phyloP scores from a whole-genome alignment of 2,888 invertebrate genomes.

The Megalurothrips usitatus region DNA sequence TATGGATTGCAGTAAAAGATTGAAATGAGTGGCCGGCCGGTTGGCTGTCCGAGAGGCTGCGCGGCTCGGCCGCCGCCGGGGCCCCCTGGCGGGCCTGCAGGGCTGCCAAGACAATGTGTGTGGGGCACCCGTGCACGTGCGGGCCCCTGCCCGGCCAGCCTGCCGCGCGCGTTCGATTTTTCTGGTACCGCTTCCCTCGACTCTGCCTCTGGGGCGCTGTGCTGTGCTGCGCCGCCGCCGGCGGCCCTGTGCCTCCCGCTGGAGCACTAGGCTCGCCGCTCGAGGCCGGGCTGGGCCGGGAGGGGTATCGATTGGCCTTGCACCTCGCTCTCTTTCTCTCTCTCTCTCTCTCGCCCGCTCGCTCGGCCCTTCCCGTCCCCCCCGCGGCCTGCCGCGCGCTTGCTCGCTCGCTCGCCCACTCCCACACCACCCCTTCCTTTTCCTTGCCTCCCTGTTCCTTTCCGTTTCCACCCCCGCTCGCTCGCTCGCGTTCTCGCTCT shows the following conservation, averaged over 20 bases:
- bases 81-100: no score
- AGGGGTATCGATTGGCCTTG: conserved; percentile 19
- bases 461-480: neutral
- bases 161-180: no score
- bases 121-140: no score
- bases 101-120: no score
- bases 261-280: conserved; percentile 2
- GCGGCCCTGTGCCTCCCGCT: neutral
- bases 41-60: neutral
- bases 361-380: neutral
- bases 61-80: neutral
- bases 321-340: neutral
- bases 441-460: neutral
- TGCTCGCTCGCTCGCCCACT: neutral
- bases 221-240: no score
- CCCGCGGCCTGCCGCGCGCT: neutral
- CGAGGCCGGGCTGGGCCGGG: neutral
- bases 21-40: neutral
- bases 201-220: neutral
- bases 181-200: neutral
- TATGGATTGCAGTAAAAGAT: conserved; percentile 14
- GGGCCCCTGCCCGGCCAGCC: no score
- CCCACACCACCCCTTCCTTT: neutral
- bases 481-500: neutral
- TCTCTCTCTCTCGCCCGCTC: neutral